Percentiles rank a stretch among this genome's conserved stretches.
Conservation (phyloP, 2,113 vertebrate species). For the Dicrurus megarhynchus region DNA sequence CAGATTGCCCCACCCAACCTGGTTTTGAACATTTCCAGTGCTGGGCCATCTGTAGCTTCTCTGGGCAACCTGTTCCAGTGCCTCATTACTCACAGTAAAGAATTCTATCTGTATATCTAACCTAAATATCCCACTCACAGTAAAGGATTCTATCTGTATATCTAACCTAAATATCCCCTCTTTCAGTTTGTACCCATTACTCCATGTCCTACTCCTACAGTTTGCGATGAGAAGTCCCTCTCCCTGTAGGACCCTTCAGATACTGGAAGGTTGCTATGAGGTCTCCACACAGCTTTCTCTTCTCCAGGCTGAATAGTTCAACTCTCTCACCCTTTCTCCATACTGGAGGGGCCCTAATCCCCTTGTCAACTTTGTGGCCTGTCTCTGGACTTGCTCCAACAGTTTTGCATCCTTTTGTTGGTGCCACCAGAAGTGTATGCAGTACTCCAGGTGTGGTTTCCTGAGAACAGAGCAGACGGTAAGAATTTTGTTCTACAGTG, state of each 20-base stretch:
- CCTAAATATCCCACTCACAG: background rate
- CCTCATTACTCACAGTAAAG: background rate
- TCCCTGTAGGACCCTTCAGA: background rate
- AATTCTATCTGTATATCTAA: background rate
- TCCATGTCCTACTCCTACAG: background rate
- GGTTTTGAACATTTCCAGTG: background rate
- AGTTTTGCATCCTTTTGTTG: background rate
- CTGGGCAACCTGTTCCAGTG: background rate
- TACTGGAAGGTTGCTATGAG: background rate
- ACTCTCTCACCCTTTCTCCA: background rate
- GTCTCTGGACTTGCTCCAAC: background rate
- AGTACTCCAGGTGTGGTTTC: background rate
- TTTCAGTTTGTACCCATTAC: background rate
- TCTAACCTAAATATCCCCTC: background rate
- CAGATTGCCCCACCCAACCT: background rate
- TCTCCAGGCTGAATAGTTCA: background rate
- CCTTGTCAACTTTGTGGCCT: background rate
- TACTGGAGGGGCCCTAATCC: too few relatives aligned
- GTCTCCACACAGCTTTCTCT: background rate
- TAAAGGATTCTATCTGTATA: background rate
- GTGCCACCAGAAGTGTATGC: background rate
- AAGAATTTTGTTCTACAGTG: background rate
- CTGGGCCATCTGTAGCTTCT: background rate
- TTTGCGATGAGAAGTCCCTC: background rate
- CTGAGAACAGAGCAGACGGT: rapidly evolving